Evolutionary conservation across 2,797 vertebrate species (phyloP).

Genomic region (Benthosema pterotum): DNA sequence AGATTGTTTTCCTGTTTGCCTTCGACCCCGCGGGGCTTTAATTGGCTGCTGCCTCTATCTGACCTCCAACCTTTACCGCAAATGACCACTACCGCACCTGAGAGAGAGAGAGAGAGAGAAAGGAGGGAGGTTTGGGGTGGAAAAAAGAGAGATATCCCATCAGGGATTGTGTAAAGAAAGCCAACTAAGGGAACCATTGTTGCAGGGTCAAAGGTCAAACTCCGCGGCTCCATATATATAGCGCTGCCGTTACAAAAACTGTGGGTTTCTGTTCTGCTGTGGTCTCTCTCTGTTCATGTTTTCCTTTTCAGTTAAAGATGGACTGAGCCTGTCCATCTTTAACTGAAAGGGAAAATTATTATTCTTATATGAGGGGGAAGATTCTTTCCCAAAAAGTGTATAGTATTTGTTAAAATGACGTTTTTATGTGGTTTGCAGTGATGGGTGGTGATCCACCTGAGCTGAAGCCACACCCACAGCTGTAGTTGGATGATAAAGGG

Average conservation of each 20-base stretch:
- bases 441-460: too few species aligned
- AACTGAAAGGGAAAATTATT: too few species aligned
- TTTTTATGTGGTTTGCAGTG: too few species aligned
- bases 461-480: too few species aligned
- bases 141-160: conserved; percentile 35
- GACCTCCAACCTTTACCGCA: conserved; percentile 63
- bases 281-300: conserved; percentile 42
- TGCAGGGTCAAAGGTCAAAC: conserved; percentile 40
- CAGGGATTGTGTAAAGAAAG: conserved; percentile 43
- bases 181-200: conserved; percentile 26
- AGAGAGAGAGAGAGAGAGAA: conserved; percentile 26
- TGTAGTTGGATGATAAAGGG: too few species aligned
- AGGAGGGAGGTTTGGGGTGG: not conserved
- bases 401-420: too few species aligned
- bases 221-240: too few species aligned
- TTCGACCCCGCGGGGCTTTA: conserved; percentile 57
- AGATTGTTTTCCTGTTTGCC: conserved; percentile 58
- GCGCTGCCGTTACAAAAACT: conserved; percentile 25
- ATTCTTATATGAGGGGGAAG: too few species aligned
- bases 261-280: conserved; percentile 38
- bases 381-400: too few species aligned
- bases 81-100: conserved; percentile 50
- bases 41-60: conserved; percentile 62
- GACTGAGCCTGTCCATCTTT: not conserved
- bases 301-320: conserved; percentile 35